Conservation (phyloP, 2,888 invertebrate species). For the Amiota mariae region DNA sequence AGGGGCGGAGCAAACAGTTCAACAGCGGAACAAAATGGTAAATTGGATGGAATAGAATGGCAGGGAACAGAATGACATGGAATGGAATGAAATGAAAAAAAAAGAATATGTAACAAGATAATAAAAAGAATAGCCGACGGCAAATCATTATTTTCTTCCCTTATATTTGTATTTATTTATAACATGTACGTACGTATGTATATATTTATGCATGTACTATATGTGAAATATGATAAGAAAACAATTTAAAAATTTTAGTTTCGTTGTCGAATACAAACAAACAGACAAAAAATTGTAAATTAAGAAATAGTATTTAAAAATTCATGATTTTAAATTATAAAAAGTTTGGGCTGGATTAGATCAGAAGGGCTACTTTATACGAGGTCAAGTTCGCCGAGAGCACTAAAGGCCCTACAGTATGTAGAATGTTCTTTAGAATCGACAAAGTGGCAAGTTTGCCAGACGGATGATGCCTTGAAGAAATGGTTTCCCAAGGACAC, state of each 20-base stretch:
- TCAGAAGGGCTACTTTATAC: too few relatives aligned
- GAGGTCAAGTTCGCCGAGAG: too few relatives aligned
- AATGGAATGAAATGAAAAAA: slow-evolving; percentile 48
- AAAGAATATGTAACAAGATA: slow-evolving; percentile 48
- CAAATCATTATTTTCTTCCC: neutral
- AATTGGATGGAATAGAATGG: slow-evolving; percentile 19
- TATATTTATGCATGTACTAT: neutral
- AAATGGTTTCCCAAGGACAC: too few relatives aligned
- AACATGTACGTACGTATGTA: neutral
- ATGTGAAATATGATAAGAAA: neutral
- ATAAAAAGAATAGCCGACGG: slow-evolving; percentile 44
- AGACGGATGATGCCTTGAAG: too few relatives aligned
- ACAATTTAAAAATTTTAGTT: slow-evolving; percentile 38
- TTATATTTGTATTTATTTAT: neutral
- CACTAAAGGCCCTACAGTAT: too few relatives aligned
- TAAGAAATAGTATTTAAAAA: too few relatives aligned
- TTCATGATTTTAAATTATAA: too few relatives aligned
- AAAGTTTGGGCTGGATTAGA: too few relatives aligned
- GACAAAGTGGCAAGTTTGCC: too few relatives aligned
- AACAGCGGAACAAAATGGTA: slow-evolving; percentile 15
- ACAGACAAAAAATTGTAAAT: too few relatives aligned
- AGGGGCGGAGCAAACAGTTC: slow-evolving; percentile 52
- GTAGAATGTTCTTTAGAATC: too few relatives aligned
- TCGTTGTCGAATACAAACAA: slow-evolving; percentile 43
- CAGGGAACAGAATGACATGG: slow-evolving; percentile 44